These are phyloP conservation scores for Suricata suricatta DNA, from an alignment of 2,113 vertebrate species.

Conservation along the genomic window DNA sequence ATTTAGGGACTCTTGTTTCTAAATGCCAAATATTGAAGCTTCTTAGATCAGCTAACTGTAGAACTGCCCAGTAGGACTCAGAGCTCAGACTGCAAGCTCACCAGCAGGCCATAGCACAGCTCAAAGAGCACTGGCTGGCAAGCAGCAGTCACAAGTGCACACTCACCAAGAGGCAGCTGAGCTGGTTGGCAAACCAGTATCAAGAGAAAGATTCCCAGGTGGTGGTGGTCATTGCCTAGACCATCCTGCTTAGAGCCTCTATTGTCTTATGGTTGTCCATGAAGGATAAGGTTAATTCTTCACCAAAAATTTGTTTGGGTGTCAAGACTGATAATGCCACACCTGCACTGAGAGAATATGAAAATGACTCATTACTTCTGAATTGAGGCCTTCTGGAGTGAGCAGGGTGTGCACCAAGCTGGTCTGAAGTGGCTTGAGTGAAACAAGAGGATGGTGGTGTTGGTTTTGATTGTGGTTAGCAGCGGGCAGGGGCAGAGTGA, in stretches of 20 bases:
- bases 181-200: not conserved
- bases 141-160: not conserved
- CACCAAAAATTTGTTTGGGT: not conserved
- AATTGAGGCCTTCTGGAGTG: not conserved
- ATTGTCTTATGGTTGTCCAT: not conserved
- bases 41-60: not conserved
- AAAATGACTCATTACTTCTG: not conserved
- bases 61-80: not conserved
- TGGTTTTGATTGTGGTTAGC: not conserved
- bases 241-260: not conserved
- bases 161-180: not conserved
- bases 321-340: not conserved
- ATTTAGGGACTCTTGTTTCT: not conserved
- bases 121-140: not conserved
- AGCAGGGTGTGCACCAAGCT: not conserved
- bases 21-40: not conserved
- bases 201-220: not conserved
- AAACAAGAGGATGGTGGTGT: not conserved
- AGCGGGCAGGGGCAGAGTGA: not conserved
- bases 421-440: not conserved
- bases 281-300: not conserved
- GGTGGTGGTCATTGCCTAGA: not conserved
- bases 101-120: not conserved
- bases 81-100: not conserved
- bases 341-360: not conserved